Evolutionary conservation across 2,888 invertebrate genomes (phyloP).

Genomic region (Ichneumoninae sp.): DNA sequence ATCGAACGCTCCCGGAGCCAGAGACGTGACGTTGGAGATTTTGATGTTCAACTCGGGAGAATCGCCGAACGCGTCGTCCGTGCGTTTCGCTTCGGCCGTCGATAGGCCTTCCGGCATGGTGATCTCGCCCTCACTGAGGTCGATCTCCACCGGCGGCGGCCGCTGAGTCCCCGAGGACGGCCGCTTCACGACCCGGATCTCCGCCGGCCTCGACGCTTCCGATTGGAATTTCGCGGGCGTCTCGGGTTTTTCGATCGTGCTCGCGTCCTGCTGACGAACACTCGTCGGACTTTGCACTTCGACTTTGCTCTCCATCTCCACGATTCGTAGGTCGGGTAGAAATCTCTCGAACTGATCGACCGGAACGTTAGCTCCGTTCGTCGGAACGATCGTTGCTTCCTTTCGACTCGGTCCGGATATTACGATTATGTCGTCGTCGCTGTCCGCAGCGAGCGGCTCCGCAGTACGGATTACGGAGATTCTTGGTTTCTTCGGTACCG

Average conservation of each 20-base stretch:
- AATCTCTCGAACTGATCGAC: background rate
- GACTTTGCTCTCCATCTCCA: background rate
- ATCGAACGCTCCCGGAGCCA: conserved; percentile 75
- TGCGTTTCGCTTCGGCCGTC: background rate
- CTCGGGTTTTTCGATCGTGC: background rate
- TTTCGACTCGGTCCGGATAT: conserved; percentile 52
- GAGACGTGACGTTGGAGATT: conserved; percentile 77
- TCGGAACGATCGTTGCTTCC: background rate
- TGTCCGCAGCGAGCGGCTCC: background rate
- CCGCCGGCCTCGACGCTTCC: background rate
- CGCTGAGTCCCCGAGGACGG: background rate
- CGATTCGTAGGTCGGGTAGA: background rate
- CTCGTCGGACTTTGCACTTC: background rate
- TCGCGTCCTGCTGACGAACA: background rate
- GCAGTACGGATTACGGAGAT: background rate
- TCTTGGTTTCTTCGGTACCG: conserved; percentile 61
- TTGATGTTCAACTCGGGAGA: conserved; percentile 72
- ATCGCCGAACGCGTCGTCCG: background rate
- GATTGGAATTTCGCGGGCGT: background rate
- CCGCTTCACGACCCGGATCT: background rate
- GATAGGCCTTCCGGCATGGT: background rate
- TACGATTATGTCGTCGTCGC: conserved; percentile 69
- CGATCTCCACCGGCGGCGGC: conserved; percentile 41
- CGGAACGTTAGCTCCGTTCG: background rate
- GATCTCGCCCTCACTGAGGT: conserved; percentile 51